phyloP scores from a whole-genome alignment of 2,797 vertebrate genomes.

The Siniperca scherzeri region DNA sequence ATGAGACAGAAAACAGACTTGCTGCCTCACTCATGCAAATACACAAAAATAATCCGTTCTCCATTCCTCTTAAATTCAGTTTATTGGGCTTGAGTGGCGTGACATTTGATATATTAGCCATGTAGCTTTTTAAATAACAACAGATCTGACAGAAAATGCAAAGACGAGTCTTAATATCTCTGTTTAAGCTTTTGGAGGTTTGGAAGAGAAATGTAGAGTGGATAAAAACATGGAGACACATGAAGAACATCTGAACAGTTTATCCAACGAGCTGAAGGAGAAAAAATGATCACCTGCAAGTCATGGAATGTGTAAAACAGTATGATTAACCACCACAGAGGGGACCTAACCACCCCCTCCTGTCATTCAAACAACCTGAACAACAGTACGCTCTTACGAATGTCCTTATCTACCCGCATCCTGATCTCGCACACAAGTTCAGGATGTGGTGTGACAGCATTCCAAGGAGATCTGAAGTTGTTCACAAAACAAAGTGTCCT shows the following conservation, averaged over 20 bases:
- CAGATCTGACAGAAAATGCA: conserved; percentile 9
- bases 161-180: conserved; percentile 1
- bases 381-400: neutral
- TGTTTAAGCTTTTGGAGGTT: neutral
- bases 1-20: conserved; percentile 52
- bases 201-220: neutral
- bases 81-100: neutral
- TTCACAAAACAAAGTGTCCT: conserved; percentile 30
- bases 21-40: conserved; percentile 22
- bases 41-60: conserved; percentile 16
- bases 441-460: conserved; percentile 43
- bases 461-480: conserved; percentile 15
- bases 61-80: conserved; percentile 35
- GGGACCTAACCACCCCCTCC: neutral
- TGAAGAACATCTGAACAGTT: neutral
- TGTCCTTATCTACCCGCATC: conserved; percentile 27
- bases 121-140: conserved; percentile 7
- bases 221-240: neutral
- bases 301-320: neutral
- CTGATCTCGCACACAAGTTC: conserved; percentile 11
- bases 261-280: neutral
- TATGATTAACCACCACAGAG: neutral
- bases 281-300: rapidly evolving
- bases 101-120: neutral
- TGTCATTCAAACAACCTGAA: conserved; percentile 14